Percentiles rank a stretch among this genome's conserved stretches.
Conservation (phyloP, 2,113 vertebrate species). For the Holacanthus passer region DNA sequence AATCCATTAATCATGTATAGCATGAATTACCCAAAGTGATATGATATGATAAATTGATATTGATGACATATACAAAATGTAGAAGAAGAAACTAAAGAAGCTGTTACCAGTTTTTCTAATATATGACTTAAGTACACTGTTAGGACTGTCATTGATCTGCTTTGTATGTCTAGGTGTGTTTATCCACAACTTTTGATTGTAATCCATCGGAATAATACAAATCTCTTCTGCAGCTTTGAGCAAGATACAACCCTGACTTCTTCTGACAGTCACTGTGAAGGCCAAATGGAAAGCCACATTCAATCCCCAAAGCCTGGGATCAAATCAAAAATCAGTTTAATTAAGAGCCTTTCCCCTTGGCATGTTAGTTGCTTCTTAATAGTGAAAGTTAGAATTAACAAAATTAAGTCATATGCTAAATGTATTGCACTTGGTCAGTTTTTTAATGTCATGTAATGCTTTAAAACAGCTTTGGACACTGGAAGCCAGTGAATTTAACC, state of each 20-base stretch:
- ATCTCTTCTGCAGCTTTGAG: neutral
- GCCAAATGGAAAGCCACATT: neutral
- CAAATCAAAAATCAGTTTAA: neutral
- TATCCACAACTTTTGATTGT: neutral
- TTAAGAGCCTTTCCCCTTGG: neutral
- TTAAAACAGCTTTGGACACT: neutral
- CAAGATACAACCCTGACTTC: neutral
- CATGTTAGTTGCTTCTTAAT: neutral
- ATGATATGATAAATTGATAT: neutral
- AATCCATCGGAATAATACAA: neutral
- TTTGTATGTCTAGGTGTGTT: neutral
- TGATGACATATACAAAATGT: too few relatives aligned
- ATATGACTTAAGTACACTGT: neutral
- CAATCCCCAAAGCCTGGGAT: neutral
- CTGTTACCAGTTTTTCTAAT: neutral
- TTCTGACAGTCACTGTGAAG: neutral
- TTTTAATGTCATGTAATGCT: neutral
- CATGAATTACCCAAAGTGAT: neutral
- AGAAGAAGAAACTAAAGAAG: too few relatives aligned
- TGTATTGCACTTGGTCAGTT: neutral
- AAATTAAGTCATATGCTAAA: neutral
- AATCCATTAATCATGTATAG: neutral
- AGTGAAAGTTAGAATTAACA: neutral
- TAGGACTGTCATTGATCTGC: neutral
- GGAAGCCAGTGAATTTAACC: neutral